These are phyloP conservation scores for Ctenochaetus hawaiiensis DNA, from an alignment of 2,797 vertebrate genomes.

Conservation along the genomic window DNA sequence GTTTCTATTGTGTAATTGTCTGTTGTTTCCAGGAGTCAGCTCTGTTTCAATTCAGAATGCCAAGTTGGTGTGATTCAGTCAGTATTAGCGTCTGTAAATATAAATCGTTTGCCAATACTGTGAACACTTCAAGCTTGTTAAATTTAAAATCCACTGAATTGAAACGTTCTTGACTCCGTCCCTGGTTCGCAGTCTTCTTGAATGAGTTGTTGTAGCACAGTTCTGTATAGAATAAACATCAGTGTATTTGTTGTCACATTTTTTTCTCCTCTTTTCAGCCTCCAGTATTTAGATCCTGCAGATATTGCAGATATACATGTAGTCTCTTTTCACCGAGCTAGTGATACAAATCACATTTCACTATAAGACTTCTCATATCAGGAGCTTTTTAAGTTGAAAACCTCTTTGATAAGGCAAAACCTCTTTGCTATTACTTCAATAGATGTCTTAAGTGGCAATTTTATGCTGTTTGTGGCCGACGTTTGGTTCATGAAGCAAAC, in stretches of 20 bases:
- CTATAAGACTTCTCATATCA: conserved; percentile 35
- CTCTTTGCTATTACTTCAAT: conserved; percentile 27
- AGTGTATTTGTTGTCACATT: conserved; percentile 37
- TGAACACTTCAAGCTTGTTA: conserved; percentile 29
- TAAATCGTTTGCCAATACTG: conserved; percentile 28
- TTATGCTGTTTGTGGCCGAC: conserved; percentile 12
- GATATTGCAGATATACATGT: conserved; percentile 51
- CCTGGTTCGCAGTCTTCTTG: conserved; percentile 34
- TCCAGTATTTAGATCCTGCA: conserved; percentile 50
- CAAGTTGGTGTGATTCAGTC: conserved; percentile 18
- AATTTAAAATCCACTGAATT: conserved; percentile 50
- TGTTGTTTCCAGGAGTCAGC: conserved; percentile 49
- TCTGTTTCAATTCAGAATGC: conserved; percentile 55
- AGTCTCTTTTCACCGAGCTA: conserved; percentile 48
- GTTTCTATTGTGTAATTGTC: conserved; percentile 41
- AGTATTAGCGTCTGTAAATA: conserved; percentile 22
- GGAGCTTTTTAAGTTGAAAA: conserved; percentile 33
- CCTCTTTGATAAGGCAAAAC: conserved; percentile 51
- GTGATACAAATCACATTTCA: conserved; percentile 53
- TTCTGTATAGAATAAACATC: conserved; percentile 54
- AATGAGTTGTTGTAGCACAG: conserved; percentile 45
- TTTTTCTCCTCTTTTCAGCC: conserved; percentile 36
- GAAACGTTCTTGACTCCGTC: conserved; percentile 59
- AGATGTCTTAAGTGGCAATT: conserved; percentile 35
- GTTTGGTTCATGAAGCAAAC: conserved; percentile 31